Percentiles rank a stretch among this genome's conserved stretches.
Conservation (phyloP, 1,140 invertebrate genomes). For the Diachasmimorpha longicaudata region DNA sequence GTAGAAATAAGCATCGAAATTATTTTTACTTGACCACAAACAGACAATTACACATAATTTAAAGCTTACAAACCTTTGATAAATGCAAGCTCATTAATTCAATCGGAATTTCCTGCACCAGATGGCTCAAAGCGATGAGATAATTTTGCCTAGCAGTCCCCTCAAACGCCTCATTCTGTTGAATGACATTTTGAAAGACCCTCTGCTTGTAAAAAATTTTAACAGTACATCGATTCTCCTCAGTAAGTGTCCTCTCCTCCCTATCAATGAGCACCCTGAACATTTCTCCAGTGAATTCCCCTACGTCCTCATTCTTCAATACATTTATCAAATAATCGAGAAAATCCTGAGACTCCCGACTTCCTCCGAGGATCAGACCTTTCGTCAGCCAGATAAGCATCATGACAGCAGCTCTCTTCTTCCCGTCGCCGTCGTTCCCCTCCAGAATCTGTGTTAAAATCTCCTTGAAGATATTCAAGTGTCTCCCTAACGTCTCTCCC, state of each 20-base stretch:
- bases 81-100: conserved; percentile 69
- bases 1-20: conserved; percentile 14
- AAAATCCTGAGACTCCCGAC: conserved; percentile 36
- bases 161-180: conserved; percentile 52
- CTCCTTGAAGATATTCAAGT: conserved; percentile 34
- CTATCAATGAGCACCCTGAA: conserved; percentile 46
- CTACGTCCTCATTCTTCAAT: conserved; percentile 44
- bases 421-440: conserved; percentile 14
- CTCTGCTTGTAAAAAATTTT: conserved; percentile 69
- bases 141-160: conserved; percentile 63
- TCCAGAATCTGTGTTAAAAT: conserved; percentile 36
- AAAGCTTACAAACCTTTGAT: conserved; percentile 59
- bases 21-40: too few relatives aligned
- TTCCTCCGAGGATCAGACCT: conserved; percentile 40
- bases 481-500: conserved; percentile 17
- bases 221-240: conserved; percentile 51
- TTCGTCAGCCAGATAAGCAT: conserved; percentile 46
- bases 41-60: too few relatives aligned
- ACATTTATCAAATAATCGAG: conserved; percentile 45
- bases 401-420: conserved; percentile 31
- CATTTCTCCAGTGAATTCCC: conserved; percentile 40
- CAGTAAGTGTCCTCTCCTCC: conserved; percentile 44
- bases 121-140: conserved; percentile 69
- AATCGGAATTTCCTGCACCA: conserved; percentile 68
- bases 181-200: conserved; percentile 67